These are phyloP conservation scores for Heliconius eleuchia DNA, from an alignment of 1,140 invertebrate genomes.

Conservation along the genomic window DNA sequence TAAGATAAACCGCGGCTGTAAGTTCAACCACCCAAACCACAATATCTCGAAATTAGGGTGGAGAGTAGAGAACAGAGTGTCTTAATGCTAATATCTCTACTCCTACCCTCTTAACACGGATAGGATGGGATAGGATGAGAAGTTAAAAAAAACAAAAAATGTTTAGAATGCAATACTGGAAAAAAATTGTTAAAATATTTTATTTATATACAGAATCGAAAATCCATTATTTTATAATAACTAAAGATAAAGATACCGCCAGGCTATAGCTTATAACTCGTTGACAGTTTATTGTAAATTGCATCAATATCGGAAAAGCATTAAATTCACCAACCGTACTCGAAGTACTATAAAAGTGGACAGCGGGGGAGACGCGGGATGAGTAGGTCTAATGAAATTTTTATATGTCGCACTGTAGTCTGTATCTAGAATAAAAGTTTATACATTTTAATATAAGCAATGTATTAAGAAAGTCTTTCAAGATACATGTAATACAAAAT, in stretches of 20 bases:
- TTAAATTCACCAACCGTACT: slow-evolving; percentile 27
- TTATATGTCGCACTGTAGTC: slow-evolving; percentile 47
- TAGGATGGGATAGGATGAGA: no score
- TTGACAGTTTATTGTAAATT: slow-evolving; percentile 12
- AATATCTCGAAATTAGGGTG: no score
- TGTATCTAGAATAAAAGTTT: background rate
- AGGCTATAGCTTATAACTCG: slow-evolving; percentile 7
- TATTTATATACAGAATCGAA: background rate
- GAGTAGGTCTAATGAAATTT: slow-evolving; percentile 58
- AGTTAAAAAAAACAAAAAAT: no score
- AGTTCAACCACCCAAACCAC: no score
- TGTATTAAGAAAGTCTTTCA: no score
- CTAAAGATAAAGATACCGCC: background rate
- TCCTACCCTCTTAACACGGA: no score
- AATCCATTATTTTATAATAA: slow-evolving; percentile 5
- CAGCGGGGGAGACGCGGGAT: slow-evolving; percentile 28
- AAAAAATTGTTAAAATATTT: background rate
- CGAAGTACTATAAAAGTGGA: slow-evolving; percentile 13
- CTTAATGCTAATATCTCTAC: no score
- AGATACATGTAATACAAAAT: no score
- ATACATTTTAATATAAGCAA: background rate
- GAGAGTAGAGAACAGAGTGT: no score
- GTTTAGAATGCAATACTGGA: no score
- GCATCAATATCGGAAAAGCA: slow-evolving; percentile 17
- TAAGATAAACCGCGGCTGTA: no score